Base-by-base conservation (phyloP, 2,113 vertebrate genomes). In the Mesitornis unicolor region DNA sequence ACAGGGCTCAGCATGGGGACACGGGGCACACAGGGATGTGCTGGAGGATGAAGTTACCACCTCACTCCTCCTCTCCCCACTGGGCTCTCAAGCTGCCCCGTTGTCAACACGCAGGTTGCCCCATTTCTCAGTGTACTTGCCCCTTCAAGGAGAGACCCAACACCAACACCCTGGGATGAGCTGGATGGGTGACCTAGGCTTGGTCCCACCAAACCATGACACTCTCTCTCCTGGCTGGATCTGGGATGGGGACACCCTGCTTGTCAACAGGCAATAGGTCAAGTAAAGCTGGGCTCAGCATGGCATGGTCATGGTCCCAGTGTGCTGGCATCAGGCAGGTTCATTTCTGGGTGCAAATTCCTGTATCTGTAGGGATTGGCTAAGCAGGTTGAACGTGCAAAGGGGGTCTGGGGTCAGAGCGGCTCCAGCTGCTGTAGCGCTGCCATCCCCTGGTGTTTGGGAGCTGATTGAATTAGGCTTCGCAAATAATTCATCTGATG, bases 401-500 rank as follows among this genome's bases (percentile, higher is more conserved):
- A 3, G 5, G 47, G 69, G 59, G 26, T 51, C 65, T 63, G 21
- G 67, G 70, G 83, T 86, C 9, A 2, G 65, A 71, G 67, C 43
- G 67, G 74, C 31, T 93, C 50, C 3, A 29, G 59, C 36, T 90
- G 92, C 89, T 61, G 71, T 54, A 80, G 60, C 0, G 0, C 59
- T 96, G 79, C 51, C 61, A 64, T 65, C 16, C 47, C 21, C 60
- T 63, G 17, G 45, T 77, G 68, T 74, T 89, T 56, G 68, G 65
- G 70, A 79, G 74, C 42, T 9, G 70, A 96, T 79, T 91, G 93
- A 96, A 94, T 96, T 87, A 94, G 80, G 43, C 65, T 89, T 92
- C 1, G 20, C 77, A 87, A 92, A 92, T 93, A 94, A 87, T 93
- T 89, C 67, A 76, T 47, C 81, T 93, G 88, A 94, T 90, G 95